Conservation (phyloP, 2,888 invertebrate genomes). For the Adineta ricciae region DNA sequence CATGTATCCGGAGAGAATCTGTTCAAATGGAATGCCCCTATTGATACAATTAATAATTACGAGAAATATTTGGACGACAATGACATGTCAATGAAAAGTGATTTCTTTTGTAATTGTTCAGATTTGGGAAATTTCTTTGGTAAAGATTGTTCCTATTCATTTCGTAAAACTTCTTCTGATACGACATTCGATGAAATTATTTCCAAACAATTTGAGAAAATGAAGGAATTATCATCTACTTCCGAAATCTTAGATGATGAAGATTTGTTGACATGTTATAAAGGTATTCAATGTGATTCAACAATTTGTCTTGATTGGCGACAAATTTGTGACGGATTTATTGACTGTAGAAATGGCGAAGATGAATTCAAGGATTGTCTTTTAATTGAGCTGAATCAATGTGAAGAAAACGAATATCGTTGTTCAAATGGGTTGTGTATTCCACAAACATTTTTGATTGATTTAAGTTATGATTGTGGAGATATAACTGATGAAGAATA, state of each 20-base stretch:
- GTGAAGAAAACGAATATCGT: not conserved
- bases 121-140: not conserved
- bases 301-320: not conserved
- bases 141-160: not conserved
- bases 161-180: no score
- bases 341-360: not conserved
- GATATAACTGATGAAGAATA: not conserved
- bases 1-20: not conserved
- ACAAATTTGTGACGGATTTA: not conserved
- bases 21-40: not conserved
- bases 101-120: not conserved
- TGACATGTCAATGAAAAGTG: not conserved
- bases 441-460: not conserved
- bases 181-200: not conserved
- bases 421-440: not conserved
- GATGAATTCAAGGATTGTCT: not conserved
- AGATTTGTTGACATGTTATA: no score
- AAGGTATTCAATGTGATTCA: not conserved
- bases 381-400: not conserved
- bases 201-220: not conserved
- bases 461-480: not conserved
- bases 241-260: not conserved
- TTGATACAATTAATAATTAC: not conserved
- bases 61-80: not conserved
- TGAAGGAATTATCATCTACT: no score